Evolutionary conservation across 2,113 vertebrate genomes (phyloP), one percentile per base, ranked within the genome.

Genomic region (Microcebus ravelobensis): DNA sequence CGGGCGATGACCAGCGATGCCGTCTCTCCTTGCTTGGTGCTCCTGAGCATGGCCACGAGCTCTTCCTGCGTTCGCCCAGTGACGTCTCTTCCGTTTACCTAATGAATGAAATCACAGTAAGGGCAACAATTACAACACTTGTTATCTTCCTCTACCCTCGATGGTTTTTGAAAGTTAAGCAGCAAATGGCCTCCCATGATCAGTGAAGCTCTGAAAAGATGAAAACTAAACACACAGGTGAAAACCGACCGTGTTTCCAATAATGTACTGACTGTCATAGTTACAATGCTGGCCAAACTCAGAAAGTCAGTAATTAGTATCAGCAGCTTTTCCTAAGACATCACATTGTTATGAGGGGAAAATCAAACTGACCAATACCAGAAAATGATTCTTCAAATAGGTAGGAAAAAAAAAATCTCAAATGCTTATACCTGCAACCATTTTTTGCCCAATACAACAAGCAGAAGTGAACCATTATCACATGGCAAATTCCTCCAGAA

Each of bases 1-100:
- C 99, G 99, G 79, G 99, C 99, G 31, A 99, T 98, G 77, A 99
- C 90, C 29, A 99, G 98, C 15, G 98, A 99, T 21, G 99, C 99
- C 0, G 98, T 98, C 91, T 99, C 99, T 17, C 99, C 99, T 96
- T 99, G 99, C 52, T 99, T 99, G 6, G 99, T 99, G 98, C 99
- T 99, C 89, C 99, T 99, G 91, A 99, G 98, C 99, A 99, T 99
- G 88, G 99, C 99, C 83, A 99, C 99, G 4, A 99, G 97, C 95
- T 99, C 99, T 74, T 99, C 99, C 91, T 99, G 99, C 15, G 99
- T 99, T 87, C 98, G 98, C 6, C 99, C 99, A 0, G 98, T 98
- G 97, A 99, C 99, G 87, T 99, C 99, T 97, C 98, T 98, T 39
- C 99, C 99, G 29, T 99, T 99, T 63, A 99, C 99, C 99, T 99